Conservation (phyloP, 2,888 invertebrate genomes). For the Drosophila prolongata region DNA sequence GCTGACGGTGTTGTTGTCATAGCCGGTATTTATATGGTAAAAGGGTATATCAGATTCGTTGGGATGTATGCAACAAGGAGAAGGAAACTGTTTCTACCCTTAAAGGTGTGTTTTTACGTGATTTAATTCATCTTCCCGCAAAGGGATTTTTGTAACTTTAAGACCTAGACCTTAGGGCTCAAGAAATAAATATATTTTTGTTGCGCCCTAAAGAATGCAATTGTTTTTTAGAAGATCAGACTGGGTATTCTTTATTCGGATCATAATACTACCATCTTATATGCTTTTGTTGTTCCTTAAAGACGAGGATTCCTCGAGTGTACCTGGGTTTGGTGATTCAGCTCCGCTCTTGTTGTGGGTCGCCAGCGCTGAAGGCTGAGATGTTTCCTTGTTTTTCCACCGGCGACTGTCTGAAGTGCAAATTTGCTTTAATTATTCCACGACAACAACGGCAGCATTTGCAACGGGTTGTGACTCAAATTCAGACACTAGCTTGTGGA, state of each 20-base stretch:
- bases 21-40: constrained; percentile 5
- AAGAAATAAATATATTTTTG: not conserved
- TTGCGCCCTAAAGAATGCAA: not conserved
- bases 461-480: constrained; percentile 55
- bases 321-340: constrained; percentile 31
- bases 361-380: constrained; percentile 60
- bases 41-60: constrained; percentile 4
- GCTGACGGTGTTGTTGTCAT: constrained; percentile 17
- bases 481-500: constrained; percentile 33
- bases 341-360: constrained; percentile 63
- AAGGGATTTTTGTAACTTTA: too few relatives aligned
- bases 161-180: too few relatives aligned
- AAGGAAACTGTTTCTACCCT: too few relatives aligned
- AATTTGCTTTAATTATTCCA: constrained; percentile 83
- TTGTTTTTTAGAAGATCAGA: too few relatives aligned
- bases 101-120: too few relatives aligned
- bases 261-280: not conserved
- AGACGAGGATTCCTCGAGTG: constrained; percentile 32
- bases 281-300: constrained; percentile 23
- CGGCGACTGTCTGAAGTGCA: constrained; percentile 82
- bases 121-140: too few relatives aligned
- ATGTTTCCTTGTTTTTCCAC: constrained; percentile 60
- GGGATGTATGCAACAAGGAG: not conserved
- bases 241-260: constrained; percentile 1
- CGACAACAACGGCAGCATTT: constrained; percentile 65